A percentile compares a stretch with the other conserved stretches of the same genome.
These are phyloP conservation scores for Oligia strigilis DNA, from an alignment of 2,888 invertebrate species.

Conservation along the genomic window DNA sequence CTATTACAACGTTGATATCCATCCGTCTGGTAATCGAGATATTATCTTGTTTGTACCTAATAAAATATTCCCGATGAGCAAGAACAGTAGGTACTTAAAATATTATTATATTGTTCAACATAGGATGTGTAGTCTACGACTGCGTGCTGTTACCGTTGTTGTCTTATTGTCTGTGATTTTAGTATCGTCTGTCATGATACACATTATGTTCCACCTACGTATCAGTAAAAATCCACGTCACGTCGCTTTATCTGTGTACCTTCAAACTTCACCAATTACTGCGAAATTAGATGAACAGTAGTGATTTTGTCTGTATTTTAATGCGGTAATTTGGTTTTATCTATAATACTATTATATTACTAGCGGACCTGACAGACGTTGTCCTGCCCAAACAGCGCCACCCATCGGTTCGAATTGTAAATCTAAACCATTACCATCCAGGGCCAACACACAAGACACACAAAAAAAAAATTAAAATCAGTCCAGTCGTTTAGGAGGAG, in stretches of 20 bases:
- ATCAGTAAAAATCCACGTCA: conserved; percentile 12
- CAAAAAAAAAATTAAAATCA: background rate
- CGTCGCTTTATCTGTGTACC: conserved; percentile 16
- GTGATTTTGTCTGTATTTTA: background rate
- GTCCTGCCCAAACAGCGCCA: no score
- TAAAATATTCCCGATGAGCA: conserved; percentile 11
- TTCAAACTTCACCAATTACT: conserved; percentile 1
- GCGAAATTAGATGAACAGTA: conserved; percentile 22
- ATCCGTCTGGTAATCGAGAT: background rate
- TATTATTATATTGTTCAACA: conserved; percentile 10
- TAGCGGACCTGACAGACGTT: no score
- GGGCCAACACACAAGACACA: background rate
- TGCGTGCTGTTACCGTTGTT: conserved; percentile 19
- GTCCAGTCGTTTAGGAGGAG: background rate
- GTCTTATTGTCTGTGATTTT: conserved; percentile 18
- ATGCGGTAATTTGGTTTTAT: background rate
- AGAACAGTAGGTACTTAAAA: background rate
- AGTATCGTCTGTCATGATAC: conserved; percentile 11
- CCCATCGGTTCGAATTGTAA: background rate
- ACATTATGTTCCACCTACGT: background rate
- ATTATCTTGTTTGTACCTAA: background rate
- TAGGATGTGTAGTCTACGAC: conserved; percentile 12
- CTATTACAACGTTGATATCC: background rate
- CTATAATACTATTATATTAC: background rate
- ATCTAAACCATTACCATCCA: background rate